phyloP scores from a whole-genome alignment of 1,140 invertebrate genomes.

The Sinonovacula constricta region DNA sequence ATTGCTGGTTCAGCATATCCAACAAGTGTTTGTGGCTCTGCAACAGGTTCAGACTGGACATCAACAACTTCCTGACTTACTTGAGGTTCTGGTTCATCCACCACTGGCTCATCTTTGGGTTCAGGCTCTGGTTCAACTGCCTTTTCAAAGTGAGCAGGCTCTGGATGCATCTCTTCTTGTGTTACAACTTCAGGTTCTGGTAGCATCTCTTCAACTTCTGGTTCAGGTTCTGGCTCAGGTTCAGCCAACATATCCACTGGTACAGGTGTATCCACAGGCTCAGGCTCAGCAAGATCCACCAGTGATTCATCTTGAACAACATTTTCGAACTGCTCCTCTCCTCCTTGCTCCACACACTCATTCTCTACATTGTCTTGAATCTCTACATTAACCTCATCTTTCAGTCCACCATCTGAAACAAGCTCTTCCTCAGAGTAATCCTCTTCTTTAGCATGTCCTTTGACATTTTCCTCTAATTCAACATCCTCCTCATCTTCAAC shows the following conservation, averaged over 20 bases:
- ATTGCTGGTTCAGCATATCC: conserved; percentile 41
- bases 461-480: conserved; percentile 21
- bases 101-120: not conserved
- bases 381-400: conserved; percentile 32
- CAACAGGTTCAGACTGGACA: not conserved
- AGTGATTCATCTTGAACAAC: conserved; percentile 30
- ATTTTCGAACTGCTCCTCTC: no score
- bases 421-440: conserved; percentile 39
- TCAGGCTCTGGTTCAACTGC: not conserved
- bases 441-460: conserved; percentile 13
- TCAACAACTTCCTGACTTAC: not conserved
- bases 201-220: conserved; percentile 2
- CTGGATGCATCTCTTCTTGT: not conserved
- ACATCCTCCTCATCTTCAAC: not conserved
- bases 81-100: not conserved
- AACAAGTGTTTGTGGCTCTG: conserved; percentile 20
- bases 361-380: conserved; percentile 35
- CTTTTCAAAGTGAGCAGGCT: not conserved
- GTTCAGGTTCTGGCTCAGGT: conserved; percentile 3
- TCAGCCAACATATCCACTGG: conserved; percentile 11
- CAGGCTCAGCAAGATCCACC: conserved; percentile 35
- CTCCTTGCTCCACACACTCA: conserved; percentile 32
- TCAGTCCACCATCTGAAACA: conserved; percentile 45
- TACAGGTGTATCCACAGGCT: not conserved
- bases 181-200: not conserved